These are phyloP conservation scores for Daktulosphaira vitifoliae DNA, from an alignment of 1,140 invertebrate species.

Conservation along the genomic window DNA sequence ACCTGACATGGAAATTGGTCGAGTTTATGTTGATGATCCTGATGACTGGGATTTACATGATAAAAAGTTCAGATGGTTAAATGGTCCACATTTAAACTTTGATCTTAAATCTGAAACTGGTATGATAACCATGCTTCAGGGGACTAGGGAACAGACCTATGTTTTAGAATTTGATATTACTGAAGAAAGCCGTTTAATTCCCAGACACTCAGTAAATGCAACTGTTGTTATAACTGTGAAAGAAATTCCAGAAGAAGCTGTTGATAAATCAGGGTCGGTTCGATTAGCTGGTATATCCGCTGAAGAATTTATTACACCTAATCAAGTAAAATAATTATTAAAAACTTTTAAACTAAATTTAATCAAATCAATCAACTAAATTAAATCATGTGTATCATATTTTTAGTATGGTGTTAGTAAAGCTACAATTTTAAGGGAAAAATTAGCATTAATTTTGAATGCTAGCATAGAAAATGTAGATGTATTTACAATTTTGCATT, in stretches of 20 bases:
- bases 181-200: slow-evolving; percentile 48
- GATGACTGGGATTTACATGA: slow-evolving; percentile 91
- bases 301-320: slow-evolving; percentile 69
- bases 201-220: slow-evolving; percentile 59
- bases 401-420: slow-evolving; percentile 55
- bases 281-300: slow-evolving; percentile 68
- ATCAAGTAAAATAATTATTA: slow-evolving; percentile 40
- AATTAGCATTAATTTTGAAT: slow-evolving; percentile 65
- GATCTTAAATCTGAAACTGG: slow-evolving; percentile 60
- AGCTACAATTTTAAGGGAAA: slow-evolving; percentile 59
- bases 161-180: slow-evolving; percentile 54
- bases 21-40: slow-evolving; percentile 80
- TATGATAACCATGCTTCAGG: slow-evolving; percentile 71
- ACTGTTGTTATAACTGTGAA: slow-evolving; percentile 75
- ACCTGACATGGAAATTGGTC: slow-evolving; percentile 69
- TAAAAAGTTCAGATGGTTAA: slow-evolving; percentile 67
- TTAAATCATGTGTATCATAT: too few relatives aligned
- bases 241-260: slow-evolving; percentile 78
- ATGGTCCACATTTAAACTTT: slow-evolving; percentile 52
- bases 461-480: slow-evolving; percentile 74
- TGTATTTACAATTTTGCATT: slow-evolving; percentile 77
- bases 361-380: too few relatives aligned
- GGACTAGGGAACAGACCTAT: slow-evolving; percentile 60
- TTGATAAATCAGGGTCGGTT: slow-evolving; percentile 80
- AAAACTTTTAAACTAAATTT: too few relatives aligned